Evolutionary conservation across 2,888 invertebrate genomes (phyloP), one percentile per base, ranked within the genome.

Genomic region (Cantharis rufa): DNA sequence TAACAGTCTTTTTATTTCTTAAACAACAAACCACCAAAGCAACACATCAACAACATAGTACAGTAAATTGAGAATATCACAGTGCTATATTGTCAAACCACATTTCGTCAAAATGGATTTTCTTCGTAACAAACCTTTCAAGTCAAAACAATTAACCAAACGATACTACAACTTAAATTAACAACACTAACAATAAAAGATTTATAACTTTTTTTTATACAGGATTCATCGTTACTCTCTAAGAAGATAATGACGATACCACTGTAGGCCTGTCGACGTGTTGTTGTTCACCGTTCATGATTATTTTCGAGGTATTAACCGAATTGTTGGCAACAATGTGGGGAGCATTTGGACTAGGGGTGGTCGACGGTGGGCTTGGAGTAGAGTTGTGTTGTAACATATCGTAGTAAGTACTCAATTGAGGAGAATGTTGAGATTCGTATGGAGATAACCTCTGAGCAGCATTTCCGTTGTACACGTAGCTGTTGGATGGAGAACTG

Each of bases 191-290:
- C 48, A n/a, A 48, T n/a, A n/a, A 48, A 48, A 48, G 48, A 48
- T 48, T 32, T 32, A n/a, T 32, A 32, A 32, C 32, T 5, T 32
- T 32, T 32, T 32, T 32, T 5, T n/a, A n/a, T 48, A n/a, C 48
- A 48, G 48, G 48, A 48, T n/a, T 48, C n/a, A 48, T 48, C 7
- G 18, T 48, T 48, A 48, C 62, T 18, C 61, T 28, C 68, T 77
- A 77, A 21, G 77, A 77, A 28, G 77, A 77, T 1, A 77, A 69
- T 7, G 77, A 77, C 7, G 88, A 87, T 0, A 89, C 88, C 2
- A 89, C 88, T 5, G 88, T 86, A 1, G 88, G 88, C 81, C 88
- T 85, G 27, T 86, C 86, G 48, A 84, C 72, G n/a, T 80, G 80
- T 32, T 84, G 82, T 62, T 84, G 82, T 5, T 86, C 86, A 10